These are phyloP conservation scores for Montifringilla adamsi DNA, from an alignment of 2,113 vertebrate genomes.

Conservation along the genomic window DNA sequence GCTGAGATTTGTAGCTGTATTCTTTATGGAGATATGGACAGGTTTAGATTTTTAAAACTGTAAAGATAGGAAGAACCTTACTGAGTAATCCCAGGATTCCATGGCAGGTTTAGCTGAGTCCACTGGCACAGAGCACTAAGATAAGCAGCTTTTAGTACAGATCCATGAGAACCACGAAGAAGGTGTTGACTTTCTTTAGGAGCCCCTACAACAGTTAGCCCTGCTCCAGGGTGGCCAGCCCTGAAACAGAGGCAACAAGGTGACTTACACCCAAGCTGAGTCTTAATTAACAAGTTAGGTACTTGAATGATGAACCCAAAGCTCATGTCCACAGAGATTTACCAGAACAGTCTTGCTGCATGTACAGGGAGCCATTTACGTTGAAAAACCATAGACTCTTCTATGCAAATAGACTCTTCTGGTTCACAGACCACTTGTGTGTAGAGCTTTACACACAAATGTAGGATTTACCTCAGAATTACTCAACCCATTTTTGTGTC, in stretches of 20 bases:
- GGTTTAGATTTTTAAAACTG: neutral
- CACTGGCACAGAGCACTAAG: neutral
- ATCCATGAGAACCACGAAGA: neutral
- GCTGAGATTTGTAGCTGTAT: neutral
- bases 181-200: neutral
- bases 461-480: neutral
- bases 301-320: neutral
- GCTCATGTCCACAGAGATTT: neutral
- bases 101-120: neutral
- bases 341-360: neutral
- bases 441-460: neutral
- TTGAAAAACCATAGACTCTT: neutral
- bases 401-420: neutral
- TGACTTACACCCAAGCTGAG: neutral
- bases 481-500: neutral
- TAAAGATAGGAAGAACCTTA: neutral
- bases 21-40: neutral
- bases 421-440: neutral
- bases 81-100: neutral
- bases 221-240: neutral
- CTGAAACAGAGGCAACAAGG: neutral
- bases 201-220: neutral
- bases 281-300: neutral
- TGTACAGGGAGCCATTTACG: neutral
- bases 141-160: neutral